A percentile compares a stretch with the other conserved stretches of the same genome.
Conservation (phyloP, 2,797 vertebrate species). For the Diplodus puntazzo region DNA sequence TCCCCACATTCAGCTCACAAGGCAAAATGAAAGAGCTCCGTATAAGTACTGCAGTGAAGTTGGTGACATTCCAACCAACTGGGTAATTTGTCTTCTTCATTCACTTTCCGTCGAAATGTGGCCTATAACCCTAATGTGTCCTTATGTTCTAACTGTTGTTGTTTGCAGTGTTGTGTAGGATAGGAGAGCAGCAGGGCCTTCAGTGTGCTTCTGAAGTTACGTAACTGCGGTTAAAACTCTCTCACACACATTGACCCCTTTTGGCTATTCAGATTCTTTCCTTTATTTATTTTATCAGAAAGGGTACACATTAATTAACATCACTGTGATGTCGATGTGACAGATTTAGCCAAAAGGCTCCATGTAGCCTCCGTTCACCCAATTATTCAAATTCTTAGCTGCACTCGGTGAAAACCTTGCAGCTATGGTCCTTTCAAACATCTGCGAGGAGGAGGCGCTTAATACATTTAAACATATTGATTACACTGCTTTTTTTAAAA, state of each 20-base stretch:
- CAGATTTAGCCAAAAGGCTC: not conserved
- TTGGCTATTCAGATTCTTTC: not conserved
- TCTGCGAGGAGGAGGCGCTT: not conserved
- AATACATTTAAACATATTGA: not conserved
- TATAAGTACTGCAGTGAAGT: not conserved
- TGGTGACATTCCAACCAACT: not conserved
- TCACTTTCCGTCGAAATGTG: not conserved
- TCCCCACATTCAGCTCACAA: not conserved
- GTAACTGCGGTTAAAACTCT: not conserved
- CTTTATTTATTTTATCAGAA: not conserved
- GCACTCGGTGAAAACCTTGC: not conserved
- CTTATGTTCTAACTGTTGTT: not conserved
- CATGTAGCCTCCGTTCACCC: too few relatives aligned
- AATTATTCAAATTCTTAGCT: not conserved
- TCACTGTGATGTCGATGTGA: constrained; percentile 14
- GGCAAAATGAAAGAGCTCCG: not conserved
- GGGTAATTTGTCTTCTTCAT: not conserved
- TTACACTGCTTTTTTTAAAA: not conserved
- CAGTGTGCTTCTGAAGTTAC: not conserved
- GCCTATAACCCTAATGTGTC: not conserved
- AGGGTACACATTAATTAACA: constrained; percentile 7
- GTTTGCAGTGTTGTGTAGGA: not conserved
- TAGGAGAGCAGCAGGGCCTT: not conserved
- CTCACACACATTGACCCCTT: not conserved
- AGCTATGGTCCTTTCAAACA: constrained; percentile 3